Conservation (phyloP, 2,888 invertebrate genomes). For the Antheraea assamensis region DNA sequence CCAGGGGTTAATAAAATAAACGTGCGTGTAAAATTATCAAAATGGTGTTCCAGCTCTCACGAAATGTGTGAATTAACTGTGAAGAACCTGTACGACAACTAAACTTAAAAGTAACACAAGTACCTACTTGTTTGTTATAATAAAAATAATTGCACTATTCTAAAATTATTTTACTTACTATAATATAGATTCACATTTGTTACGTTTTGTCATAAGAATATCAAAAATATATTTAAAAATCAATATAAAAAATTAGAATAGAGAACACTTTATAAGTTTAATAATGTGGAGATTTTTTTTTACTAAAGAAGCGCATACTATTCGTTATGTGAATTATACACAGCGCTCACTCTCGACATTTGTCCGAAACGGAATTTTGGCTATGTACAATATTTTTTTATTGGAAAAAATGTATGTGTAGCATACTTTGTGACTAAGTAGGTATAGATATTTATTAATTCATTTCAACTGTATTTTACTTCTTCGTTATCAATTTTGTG, state of each 20-base stretch:
- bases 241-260: not conserved
- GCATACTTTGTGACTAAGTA: too few species aligned
- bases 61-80: not conserved
- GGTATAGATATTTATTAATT: too few species aligned
- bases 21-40: not conserved
- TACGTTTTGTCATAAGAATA: conserved; percentile 6
- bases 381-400: too few species aligned
- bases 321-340: not conserved
- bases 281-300: not conserved
- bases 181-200: not conserved
- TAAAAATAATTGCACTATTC: not conserved
- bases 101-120: not conserved
- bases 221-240: conserved; percentile 8
- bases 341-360: too few species aligned
- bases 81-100: not conserved
- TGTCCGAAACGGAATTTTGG: too few species aligned
- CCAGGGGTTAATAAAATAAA: too few species aligned
- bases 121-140: not conserved
- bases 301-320: not conserved
- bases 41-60: not conserved
- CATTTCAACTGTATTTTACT: too few species aligned
- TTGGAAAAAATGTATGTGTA: too few species aligned
- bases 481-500: too few species aligned
- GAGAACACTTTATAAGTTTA: not conserved
- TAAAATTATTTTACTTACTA: not conserved